phyloP scores from a whole-genome alignment of 2,797 vertebrate species.

The Varecia variegata region DNA sequence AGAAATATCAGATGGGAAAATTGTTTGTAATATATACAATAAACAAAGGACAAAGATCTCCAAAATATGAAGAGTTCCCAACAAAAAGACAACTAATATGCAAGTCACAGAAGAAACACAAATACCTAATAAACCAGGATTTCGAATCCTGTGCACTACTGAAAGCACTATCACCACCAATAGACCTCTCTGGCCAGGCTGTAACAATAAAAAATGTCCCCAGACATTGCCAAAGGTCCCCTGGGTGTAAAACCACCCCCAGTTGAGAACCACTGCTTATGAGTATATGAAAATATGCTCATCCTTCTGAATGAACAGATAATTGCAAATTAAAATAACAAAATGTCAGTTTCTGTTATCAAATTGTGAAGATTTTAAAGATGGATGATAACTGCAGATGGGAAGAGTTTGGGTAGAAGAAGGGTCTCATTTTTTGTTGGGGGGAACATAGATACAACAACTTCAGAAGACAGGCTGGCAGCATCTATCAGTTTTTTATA shows the following conservation, averaged over 20 bases:
- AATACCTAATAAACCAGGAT: neutral
- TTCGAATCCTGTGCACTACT: neutral
- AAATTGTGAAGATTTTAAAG: neutral
- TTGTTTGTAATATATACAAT: neutral
- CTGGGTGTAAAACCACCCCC: neutral
- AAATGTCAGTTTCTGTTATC: neutral
- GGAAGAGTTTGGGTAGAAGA: neutral
- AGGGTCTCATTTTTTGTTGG: neutral
- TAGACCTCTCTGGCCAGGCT: neutral
- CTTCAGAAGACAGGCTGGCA: neutral
- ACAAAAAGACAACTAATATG: neutral
- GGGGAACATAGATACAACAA: neutral
- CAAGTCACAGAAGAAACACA: conserved; percentile 21
- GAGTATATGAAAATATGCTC: neutral
- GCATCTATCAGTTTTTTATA: neutral
- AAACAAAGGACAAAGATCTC: neutral
- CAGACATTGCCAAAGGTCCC: neutral
- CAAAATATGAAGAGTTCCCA: neutral
- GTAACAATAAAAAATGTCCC: neutral
- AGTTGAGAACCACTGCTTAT: neutral
- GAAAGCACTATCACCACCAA: neutral
- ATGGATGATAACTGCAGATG: neutral
- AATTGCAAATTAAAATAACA: conserved; percentile 15
- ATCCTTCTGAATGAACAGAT: neutral
- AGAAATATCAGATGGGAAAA: neutral